Evolutionary conservation across 1,140 invertebrate genomes (phyloP).

Genomic region (Zaprionus gabonicus): DNA sequence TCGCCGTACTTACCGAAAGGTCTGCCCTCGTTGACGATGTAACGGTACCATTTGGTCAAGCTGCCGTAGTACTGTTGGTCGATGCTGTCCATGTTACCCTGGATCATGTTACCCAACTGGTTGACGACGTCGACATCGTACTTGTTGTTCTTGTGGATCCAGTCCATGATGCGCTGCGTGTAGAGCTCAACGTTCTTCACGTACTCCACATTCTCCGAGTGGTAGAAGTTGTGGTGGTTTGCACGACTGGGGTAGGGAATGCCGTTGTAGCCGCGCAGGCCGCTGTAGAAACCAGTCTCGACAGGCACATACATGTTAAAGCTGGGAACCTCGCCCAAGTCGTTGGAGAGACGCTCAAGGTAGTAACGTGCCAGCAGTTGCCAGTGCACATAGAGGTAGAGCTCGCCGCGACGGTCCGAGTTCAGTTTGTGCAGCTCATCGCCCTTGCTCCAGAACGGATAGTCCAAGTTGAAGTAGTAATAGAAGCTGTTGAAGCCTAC

Average conservation of each 20-base stretch:
- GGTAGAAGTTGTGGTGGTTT: slow-evolving; percentile 86
- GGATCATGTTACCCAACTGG: slow-evolving; percentile 86
- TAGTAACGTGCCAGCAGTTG: slow-evolving; percentile 88
- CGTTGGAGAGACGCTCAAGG: slow-evolving; percentile 88
- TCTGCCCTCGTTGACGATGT: slow-evolving; percentile 84
- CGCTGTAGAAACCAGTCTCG: slow-evolving; percentile 87
- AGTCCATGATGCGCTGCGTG: slow-evolving; percentile 87
- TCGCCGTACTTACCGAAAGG: slow-evolving; percentile 77
- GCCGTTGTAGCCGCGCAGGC: slow-evolving; percentile 87
- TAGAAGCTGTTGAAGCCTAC: slow-evolving; percentile 89
- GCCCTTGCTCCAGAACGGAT: slow-evolving; percentile 85
- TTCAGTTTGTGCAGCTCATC: slow-evolving; percentile 85
- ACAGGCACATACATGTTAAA: slow-evolving; percentile 86
- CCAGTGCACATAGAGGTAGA: slow-evolving; percentile 87
- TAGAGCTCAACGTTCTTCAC: slow-evolving; percentile 84
- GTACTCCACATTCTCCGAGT: slow-evolving; percentile 85
- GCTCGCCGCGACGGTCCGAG: slow-evolving; percentile 87
- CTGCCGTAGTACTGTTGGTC: slow-evolving; percentile 85
- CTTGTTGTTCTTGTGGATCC: slow-evolving; percentile 86
- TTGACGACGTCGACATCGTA: slow-evolving; percentile 85
- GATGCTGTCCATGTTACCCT: slow-evolving; percentile 86
- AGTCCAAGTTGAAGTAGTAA: slow-evolving; percentile 86
- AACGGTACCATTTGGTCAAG: slow-evolving; percentile 79
- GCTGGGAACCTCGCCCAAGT: slow-evolving; percentile 87
- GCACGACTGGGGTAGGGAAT: slow-evolving; percentile 87